Percentiles rank a stretch among this genome's conserved stretches.
phyloP scores from a whole-genome alignment of 2,797 vertebrate genomes.

The Pampus argenteus region DNA sequence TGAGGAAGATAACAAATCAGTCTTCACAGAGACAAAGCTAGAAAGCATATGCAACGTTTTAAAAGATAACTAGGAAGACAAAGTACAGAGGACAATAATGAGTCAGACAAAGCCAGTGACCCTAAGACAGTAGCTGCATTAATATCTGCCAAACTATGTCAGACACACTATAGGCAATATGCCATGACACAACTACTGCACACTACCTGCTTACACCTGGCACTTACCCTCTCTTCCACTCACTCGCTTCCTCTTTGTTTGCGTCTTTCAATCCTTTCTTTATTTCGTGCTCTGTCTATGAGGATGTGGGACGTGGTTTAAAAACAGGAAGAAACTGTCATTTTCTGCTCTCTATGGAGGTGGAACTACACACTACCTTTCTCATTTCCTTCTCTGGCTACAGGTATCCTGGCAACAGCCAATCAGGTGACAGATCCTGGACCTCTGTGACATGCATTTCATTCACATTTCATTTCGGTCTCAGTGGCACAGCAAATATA shows the following conservation, averaged over 20 bases:
- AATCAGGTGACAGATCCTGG: conserved; percentile 87
- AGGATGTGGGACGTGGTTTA: conserved; percentile 14
- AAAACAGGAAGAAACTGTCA: conserved; percentile 60
- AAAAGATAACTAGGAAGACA: too few relatives aligned
- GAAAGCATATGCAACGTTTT: too few relatives aligned
- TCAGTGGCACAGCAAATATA: too few relatives aligned
- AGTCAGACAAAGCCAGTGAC: too few relatives aligned
- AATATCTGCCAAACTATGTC: neutral
- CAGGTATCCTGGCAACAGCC: conserved; percentile 89
- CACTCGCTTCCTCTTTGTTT: neutral
- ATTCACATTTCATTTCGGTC: too few relatives aligned
- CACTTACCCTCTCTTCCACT: neutral
- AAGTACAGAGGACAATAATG: too few relatives aligned
- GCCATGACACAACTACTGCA: conserved; percentile 15
- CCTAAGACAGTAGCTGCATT: neutral
- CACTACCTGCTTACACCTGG: neutral
- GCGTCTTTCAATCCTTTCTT: neutral
- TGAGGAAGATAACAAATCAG: too few relatives aligned
- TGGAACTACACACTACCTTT: neutral
- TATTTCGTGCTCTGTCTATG: neutral
- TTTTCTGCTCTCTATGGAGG: conserved; percentile 2
- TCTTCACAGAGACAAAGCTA: too few relatives aligned
- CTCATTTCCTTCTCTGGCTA: conserved; percentile 77
- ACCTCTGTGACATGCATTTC: neutral
- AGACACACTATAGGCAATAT: conserved; percentile 14